Conservation (phyloP, 1,140 invertebrate species). For the Micrasema minimum region DNA sequence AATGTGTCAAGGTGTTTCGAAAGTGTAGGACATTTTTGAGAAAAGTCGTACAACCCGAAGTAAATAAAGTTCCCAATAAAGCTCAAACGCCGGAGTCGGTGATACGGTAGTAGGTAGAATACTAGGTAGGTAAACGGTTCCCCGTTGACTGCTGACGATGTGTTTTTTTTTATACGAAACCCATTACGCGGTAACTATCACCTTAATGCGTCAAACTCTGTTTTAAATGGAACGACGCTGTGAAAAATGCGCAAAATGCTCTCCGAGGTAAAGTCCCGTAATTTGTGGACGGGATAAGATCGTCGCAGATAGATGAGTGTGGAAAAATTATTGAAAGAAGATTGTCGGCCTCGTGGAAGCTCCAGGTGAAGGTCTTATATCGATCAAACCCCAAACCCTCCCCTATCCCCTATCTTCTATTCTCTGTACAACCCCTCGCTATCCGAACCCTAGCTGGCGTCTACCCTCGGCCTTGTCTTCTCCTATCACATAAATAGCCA, state of each 20-base stretch:
- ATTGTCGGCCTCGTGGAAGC: slow-evolving; percentile 29
- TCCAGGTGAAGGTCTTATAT: slow-evolving; percentile 42
- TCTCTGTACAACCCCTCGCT: not conserved
- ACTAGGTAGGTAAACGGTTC: too few species aligned
- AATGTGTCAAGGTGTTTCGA: not conserved
- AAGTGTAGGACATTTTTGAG: not conserved
- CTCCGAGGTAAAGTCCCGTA: slow-evolving; percentile 27
- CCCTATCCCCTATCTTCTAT: not conserved
- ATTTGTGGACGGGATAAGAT: slow-evolving; percentile 30
- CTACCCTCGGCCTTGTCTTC: slow-evolving; percentile 24
- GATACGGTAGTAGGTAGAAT: too few species aligned
- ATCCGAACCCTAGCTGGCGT: not conserved
- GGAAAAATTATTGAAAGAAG: slow-evolving; percentile 33
- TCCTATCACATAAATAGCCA: slow-evolving; percentile 30
- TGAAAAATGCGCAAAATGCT: slow-evolving; percentile 29
- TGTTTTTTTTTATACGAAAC: slow-evolving; percentile 3
- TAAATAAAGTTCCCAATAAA: slow-evolving; percentile 11
- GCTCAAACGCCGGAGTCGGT: not conserved
- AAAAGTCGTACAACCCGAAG: not conserved
- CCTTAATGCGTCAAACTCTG: slow-evolving; percentile 24
- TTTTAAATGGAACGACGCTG: slow-evolving; percentile 13
- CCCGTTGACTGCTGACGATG: not conserved
- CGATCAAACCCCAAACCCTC: slow-evolving; percentile 44
- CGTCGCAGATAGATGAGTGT: slow-evolving; percentile 33
- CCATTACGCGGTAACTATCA: slow-evolving; percentile 20